Percentiles rank a stretch among this genome's conserved stretches.
These are phyloP conservation scores for Drosophila kohkoa DNA, from an alignment of 1,140 invertebrate genomes.

Conservation along the genomic window DNA sequence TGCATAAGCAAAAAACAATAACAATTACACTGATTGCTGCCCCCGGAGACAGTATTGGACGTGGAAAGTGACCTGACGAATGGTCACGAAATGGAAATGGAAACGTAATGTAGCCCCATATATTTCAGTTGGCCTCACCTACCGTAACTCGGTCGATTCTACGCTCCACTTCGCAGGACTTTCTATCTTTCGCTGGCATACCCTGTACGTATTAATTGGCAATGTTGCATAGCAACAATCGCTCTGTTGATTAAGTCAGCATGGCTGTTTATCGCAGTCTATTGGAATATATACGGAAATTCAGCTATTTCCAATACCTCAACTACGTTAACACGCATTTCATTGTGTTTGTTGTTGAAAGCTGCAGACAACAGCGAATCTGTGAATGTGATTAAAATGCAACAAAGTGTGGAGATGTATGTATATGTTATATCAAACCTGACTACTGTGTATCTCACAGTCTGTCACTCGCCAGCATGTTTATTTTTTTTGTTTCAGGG, in stretches of 20 bases:
- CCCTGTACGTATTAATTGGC: background rate
- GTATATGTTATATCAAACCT: background rate
- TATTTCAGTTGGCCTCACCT: no score
- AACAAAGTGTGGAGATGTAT: background rate
- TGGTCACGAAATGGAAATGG: slow-evolving; percentile 56
- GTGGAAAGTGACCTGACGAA: slow-evolving; percentile 59
- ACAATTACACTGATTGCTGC: slow-evolving; percentile 79
- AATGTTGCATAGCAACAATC: no score
- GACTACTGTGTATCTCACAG: slow-evolving; percentile 4
- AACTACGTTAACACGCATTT: no score
- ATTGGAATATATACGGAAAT: no score
- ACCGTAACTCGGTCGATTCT: slow-evolving; percentile 35
- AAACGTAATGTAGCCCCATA: slow-evolving; percentile 30
- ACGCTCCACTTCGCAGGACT: slow-evolving; percentile 38
- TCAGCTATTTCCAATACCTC: no score
- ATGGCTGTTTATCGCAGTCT: no score
- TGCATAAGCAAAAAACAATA: slow-evolving; percentile 60
- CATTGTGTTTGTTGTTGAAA: no score
- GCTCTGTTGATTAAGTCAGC: no score
- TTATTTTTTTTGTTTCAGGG: slow-evolving; percentile 30
- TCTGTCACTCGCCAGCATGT: background rate
- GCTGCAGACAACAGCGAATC: background rate
- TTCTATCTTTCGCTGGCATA: background rate
- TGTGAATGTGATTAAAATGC: background rate
- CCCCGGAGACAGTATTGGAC: slow-evolving; percentile 53